Evolutionary conservation across 2,888 invertebrate genomes (phyloP).

Genomic region (Calameuta idolon): DNA sequence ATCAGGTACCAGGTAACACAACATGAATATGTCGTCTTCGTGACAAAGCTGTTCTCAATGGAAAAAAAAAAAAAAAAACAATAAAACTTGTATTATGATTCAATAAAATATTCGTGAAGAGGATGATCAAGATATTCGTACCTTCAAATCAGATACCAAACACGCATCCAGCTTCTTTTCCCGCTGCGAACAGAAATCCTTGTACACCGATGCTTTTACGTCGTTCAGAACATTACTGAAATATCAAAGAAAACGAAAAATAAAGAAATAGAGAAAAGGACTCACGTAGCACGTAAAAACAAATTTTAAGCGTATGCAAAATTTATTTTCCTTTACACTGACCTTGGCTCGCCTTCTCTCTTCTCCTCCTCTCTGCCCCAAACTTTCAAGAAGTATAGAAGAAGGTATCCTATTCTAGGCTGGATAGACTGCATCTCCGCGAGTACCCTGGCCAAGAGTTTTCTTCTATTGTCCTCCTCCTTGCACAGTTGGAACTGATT

Average conservation of each 20-base stretch:
- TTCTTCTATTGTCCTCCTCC: slow-evolving; percentile 80
- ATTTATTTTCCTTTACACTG: not conserved
- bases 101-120: not conserved
- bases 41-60: slow-evolving; percentile 76
- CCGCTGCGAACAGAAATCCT: slow-evolving; percentile 85
- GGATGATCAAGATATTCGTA: slow-evolving; percentile 44
- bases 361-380: slow-evolving; percentile 72
- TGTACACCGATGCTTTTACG: slow-evolving; percentile 88
- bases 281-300: not conserved
- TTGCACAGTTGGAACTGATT: slow-evolving; percentile 79
- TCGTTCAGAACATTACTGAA: slow-evolving; percentile 69
- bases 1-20: slow-evolving; percentile 94
- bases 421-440: slow-evolving; percentile 77
- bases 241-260: slow-evolving; percentile 35
- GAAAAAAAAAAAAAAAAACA: too few species aligned
- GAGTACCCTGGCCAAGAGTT: slow-evolving; percentile 82
- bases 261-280: not conserved
- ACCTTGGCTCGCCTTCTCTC: slow-evolving; percentile 66
- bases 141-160: slow-evolving; percentile 85
- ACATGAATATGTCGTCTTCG: slow-evolving; percentile 87
- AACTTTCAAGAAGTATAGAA: slow-evolving; percentile 91
- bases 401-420: slow-evolving; percentile 84
- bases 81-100: not conserved
- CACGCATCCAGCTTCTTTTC: slow-evolving; percentile 81
- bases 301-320: not conserved